These are phyloP conservation scores for Pelagia noctiluca DNA, from an alignment of 30 jellyfish, hydroid and myxozoan genomes.

Conservation along the genomic window DNA sequence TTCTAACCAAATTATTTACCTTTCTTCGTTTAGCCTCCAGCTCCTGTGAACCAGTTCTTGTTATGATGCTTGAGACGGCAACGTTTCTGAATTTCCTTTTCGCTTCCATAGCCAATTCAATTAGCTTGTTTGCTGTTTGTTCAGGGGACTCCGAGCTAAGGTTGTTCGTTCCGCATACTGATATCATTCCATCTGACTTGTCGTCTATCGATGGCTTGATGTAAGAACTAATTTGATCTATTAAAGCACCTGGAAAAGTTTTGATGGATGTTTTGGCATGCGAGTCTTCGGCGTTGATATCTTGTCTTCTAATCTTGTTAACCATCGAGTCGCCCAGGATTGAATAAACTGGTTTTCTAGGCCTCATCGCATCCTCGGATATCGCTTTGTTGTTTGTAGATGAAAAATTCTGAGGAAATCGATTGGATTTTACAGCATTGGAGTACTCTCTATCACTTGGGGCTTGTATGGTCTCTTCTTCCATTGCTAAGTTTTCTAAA, in stretches of 20 bases:
- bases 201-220: background rate
- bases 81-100: background rate
- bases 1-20: background rate
- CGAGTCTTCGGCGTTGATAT: background rate
- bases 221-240: background rate
- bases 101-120: background rate
- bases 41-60: background rate
- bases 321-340: background rate
- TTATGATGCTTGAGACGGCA: background rate
- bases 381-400: background rate
- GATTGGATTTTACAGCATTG: background rate
- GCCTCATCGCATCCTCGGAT: background rate
- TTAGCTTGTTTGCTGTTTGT: background rate
- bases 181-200: background rate
- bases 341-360: background rate
- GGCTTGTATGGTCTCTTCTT: background rate
- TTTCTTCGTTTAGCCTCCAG: background rate
- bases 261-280: background rate
- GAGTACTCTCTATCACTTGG: conserved; percentile 5
- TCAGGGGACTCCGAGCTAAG: background rate
- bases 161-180: conserved; percentile 1
- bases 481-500: background rate
- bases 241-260: background rate
- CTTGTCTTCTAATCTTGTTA: background rate
- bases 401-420: background rate